Conservation (phyloP, 2,797 vertebrate species). For the Malacoraja senta region DNA sequence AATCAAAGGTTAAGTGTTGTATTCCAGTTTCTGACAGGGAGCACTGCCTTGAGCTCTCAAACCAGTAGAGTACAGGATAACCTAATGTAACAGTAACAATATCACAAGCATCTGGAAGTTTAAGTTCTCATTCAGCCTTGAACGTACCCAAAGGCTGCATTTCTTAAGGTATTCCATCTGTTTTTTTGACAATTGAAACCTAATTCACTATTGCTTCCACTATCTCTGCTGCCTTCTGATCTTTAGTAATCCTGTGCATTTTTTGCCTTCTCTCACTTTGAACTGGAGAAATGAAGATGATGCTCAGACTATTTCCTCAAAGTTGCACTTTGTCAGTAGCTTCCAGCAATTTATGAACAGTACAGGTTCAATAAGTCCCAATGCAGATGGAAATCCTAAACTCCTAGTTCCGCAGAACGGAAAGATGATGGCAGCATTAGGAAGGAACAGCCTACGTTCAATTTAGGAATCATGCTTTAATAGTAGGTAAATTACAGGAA, state of each 20-base stretch:
- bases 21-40: slow-evolving; percentile 1
- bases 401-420: neutral
- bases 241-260: neutral
- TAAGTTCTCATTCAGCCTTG: neutral
- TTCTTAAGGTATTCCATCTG: neutral
- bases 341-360: neutral
- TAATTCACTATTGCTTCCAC: neutral
- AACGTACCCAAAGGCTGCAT: neutral
- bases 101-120: neutral
- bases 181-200: neutral
- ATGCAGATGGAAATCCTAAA: neutral
- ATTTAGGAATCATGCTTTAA: neutral
- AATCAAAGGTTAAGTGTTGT: neutral
- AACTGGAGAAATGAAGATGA: neutral
- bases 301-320: neutral
- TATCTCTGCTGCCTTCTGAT: neutral
- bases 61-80: neutral
- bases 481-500: too few relatives aligned
- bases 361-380: neutral
- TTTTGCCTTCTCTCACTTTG: slow-evolving; percentile 2
- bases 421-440: neutral
- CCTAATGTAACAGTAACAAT: neutral
- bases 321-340: neutral
- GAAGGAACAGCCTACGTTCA: neutral
- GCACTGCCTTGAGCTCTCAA: neutral